Evolutionary conservation across 2,888 invertebrate genomes (phyloP).

Genomic region (Lasioglossum morio): DNA sequence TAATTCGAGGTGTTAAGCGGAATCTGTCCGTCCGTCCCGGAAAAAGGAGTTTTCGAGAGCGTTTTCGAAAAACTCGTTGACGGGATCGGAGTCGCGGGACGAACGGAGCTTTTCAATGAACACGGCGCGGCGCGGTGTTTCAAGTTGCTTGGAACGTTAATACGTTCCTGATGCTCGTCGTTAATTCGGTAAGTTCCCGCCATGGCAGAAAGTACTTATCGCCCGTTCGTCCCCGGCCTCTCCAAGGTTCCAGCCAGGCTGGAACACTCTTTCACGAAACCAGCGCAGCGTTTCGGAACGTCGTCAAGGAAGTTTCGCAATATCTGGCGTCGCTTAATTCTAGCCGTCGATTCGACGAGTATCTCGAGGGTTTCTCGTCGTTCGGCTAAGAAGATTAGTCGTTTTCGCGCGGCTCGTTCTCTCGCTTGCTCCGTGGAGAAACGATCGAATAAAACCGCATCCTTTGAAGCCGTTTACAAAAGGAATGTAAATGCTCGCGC

Average conservation of each 20-base stretch:
- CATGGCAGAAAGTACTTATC: slow-evolving; percentile 28
- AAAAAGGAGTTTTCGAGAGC: background rate
- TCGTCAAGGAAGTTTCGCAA: slow-evolving; percentile 51
- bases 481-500: slow-evolving; percentile 14
- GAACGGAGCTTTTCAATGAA: background rate
- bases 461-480: background rate
- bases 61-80: background rate
- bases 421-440: background rate
- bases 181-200: slow-evolving; percentile 40
- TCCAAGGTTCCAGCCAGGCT: background rate
- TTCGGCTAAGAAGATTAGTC: slow-evolving; percentile 44
- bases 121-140: background rate
- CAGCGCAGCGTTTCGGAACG: slow-evolving; percentile 33
- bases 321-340: slow-evolving; percentile 55
- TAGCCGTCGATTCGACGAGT: slow-evolving; percentile 39
- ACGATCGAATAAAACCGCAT: background rate
- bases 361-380: slow-evolving; percentile 15
- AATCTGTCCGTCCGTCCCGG: background rate
- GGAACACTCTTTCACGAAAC: slow-evolving; percentile 36
- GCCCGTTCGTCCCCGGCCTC: background rate
- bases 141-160: background rate
- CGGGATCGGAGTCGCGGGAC: background rate
- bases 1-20: background rate
- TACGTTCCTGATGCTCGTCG: slow-evolving; percentile 23
- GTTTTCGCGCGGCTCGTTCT: background rate